Evolutionary conservation across 2,113 vertebrate genomes (phyloP).

Genomic region (Myrmecophaga tridactyla): DNA sequence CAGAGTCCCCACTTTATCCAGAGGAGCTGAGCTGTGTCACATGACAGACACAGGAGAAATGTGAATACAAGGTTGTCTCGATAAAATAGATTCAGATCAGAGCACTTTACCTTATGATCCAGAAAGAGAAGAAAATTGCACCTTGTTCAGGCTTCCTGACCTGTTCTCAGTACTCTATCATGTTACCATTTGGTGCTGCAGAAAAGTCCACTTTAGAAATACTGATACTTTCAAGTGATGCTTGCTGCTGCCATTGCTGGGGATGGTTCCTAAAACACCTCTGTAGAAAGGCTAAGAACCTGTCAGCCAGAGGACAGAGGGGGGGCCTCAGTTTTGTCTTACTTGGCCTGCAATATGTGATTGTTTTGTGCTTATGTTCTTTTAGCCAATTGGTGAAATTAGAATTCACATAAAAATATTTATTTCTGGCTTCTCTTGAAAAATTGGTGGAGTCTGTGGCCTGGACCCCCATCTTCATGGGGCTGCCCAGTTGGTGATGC

Average conservation of each 20-base stretch:
- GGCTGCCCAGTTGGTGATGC: too few species aligned
- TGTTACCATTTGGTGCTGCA: too few species aligned
- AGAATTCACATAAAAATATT: neutral
- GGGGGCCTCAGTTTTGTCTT: too few species aligned
- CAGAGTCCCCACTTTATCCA: too few species aligned
- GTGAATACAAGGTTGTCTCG: too few species aligned
- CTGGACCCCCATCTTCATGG: neutral
- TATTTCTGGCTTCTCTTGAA: neutral
- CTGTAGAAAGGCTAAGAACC: neutral
- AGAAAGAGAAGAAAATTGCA: too few species aligned
- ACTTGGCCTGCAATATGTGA: neutral
- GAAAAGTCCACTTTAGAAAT: neutral
- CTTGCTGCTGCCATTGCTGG: too few species aligned
- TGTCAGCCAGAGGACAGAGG: neutral
- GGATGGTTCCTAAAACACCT: neutral
- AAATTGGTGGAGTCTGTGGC: neutral
- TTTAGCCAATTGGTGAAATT: neutral
- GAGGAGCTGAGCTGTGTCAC: neutral
- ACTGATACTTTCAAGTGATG: neutral
- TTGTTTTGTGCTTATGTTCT: neutral
- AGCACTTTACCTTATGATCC: neutral
- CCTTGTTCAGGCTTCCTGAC: too few species aligned
- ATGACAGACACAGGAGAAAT: too few species aligned
- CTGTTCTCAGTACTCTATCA: too few species aligned
- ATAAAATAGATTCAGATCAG: too few species aligned